Percentiles rank a stretch among this genome's conserved stretches.
These are phyloP conservation scores for Lepas anatifera DNA, from an alignment of 2,888 invertebrate species.

Conservation along the genomic window DNA sequence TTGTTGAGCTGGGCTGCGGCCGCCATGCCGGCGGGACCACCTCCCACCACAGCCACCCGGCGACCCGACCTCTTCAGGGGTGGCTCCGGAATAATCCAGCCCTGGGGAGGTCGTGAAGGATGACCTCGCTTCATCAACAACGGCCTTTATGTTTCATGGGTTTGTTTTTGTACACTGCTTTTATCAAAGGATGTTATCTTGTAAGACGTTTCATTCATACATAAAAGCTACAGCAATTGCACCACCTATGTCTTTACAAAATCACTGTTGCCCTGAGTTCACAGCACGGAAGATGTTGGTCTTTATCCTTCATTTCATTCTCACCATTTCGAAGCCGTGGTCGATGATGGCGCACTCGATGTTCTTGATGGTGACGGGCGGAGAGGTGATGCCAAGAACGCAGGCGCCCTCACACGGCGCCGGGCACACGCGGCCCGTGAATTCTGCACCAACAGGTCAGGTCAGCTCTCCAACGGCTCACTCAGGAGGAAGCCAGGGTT, in stretches of 20 bases:
- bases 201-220: too few relatives aligned
- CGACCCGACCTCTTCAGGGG: constrained; percentile 64
- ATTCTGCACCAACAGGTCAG: constrained; percentile 43
- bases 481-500: too few relatives aligned
- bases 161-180: too few relatives aligned
- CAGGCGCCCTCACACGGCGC: constrained; percentile 99
- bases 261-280: too few relatives aligned
- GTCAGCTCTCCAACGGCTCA: too few relatives aligned
- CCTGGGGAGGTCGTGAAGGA: constrained; percentile 39
- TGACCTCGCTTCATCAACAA: neutral
- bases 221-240: too few relatives aligned
- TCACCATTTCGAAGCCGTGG: constrained; percentile 66
- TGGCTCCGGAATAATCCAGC: constrained; percentile 77
- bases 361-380: constrained; percentile 96
- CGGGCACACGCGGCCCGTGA: constrained; percentile 68
- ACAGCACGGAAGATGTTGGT: too few relatives aligned
- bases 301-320: too few relatives aligned
- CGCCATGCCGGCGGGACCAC: constrained; percentile 87
- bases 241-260: too few relatives aligned
- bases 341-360: constrained; percentile 99
- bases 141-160: neutral
- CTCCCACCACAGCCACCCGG: constrained; percentile 78
- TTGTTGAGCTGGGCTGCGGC: constrained; percentile 96
- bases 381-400: constrained; percentile 87
- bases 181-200: too few relatives aligned